These are phyloP conservation scores for Tethya wilhelma DNA, from an alignment of 37 sponge, comb jelly and placozoan genomes.

Conservation along the genomic window DNA sequence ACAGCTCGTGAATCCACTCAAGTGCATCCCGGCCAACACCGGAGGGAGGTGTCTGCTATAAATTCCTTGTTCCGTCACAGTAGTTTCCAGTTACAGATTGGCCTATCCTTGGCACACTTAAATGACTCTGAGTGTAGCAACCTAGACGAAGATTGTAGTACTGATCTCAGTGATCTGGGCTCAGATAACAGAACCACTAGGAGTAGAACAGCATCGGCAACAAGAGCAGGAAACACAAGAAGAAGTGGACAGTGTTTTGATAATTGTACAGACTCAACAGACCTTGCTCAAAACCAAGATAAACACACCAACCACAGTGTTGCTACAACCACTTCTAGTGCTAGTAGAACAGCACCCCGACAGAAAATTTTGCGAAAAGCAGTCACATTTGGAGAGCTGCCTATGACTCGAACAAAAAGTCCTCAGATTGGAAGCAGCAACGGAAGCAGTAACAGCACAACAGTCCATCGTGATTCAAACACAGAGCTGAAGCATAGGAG, in stretches of 20 bases:
- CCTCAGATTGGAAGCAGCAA: neutral
- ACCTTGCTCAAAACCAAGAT: too few species aligned
- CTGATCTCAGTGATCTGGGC: neutral
- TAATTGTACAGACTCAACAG: neutral
- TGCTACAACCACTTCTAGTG: too few species aligned
- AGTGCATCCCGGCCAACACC: constrained; percentile 1
- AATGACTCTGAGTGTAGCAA: neutral
- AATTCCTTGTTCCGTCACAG: constrained; percentile 29
- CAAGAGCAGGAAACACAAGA: neutral
- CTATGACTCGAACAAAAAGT: constrained; percentile 22
- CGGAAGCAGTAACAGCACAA: constrained; percentile 1
- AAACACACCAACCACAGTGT: too few species aligned
- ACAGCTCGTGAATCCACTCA: constrained; percentile 19
- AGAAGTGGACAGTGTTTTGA: too few species aligned
- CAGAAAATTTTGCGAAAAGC: constrained; percentile 1
- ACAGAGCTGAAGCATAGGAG: neutral
- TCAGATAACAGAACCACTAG: neutral
- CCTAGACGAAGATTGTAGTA: neutral
- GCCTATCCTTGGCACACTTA: constrained; percentile 1
- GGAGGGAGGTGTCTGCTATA: constrained; percentile 36
- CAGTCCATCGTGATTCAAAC: neutral
- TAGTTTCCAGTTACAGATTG: constrained; percentile 42
- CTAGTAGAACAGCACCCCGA: too few species aligned
- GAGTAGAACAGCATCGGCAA: neutral
- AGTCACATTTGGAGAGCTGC: constrained; percentile 20